These are phyloP conservation scores for Trissolcus japonicus DNA, from an alignment of 2,888 invertebrate species.

Conservation along the genomic window DNA sequence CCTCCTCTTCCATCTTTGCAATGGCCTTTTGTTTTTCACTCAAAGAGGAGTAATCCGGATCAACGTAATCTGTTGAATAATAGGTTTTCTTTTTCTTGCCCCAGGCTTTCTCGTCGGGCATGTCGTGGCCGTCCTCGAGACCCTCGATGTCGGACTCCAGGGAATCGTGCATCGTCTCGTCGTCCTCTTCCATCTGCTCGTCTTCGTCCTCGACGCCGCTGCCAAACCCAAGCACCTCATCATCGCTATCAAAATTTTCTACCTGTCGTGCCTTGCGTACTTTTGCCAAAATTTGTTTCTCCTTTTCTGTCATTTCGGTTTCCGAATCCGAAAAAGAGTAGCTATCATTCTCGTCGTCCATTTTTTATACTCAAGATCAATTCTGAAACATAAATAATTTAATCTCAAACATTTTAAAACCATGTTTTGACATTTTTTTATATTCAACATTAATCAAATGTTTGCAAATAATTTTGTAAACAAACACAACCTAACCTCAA, in stretches of 20 bases:
- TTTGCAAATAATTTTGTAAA: too few species aligned
- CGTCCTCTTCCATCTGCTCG: constrained; percentile 75
- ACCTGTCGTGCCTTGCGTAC: constrained; percentile 78
- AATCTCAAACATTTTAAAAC: too few species aligned
- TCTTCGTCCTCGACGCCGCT: constrained; percentile 78
- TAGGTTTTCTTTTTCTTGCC: constrained; percentile 87
- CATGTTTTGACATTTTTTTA: too few species aligned
- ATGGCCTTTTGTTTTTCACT: constrained; percentile 83
- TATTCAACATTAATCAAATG: too few species aligned
- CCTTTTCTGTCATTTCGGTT: constrained; percentile 83
- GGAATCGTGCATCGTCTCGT: constrained; percentile 79
- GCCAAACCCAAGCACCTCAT: constrained; percentile 77
- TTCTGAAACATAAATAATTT: not conserved
- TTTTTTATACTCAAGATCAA: constrained; percentile 7
- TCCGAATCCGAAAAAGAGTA: constrained; percentile 83
- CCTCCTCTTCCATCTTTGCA: constrained; percentile 89
- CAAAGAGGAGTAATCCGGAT: constrained; percentile 85
- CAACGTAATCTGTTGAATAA: constrained; percentile 93
- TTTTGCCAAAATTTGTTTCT: constrained; percentile 81
- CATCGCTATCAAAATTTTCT: constrained; percentile 76
- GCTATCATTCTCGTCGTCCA: constrained; percentile 76
- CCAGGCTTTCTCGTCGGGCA: constrained; percentile 92
- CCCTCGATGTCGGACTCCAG: constrained; percentile 85
- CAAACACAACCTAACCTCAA: too few species aligned
- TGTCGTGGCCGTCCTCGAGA: constrained; percentile 80